phyloP scores from a whole-genome alignment of 2,888 invertebrate species.

The Nematopogon swammerdamellus region DNA sequence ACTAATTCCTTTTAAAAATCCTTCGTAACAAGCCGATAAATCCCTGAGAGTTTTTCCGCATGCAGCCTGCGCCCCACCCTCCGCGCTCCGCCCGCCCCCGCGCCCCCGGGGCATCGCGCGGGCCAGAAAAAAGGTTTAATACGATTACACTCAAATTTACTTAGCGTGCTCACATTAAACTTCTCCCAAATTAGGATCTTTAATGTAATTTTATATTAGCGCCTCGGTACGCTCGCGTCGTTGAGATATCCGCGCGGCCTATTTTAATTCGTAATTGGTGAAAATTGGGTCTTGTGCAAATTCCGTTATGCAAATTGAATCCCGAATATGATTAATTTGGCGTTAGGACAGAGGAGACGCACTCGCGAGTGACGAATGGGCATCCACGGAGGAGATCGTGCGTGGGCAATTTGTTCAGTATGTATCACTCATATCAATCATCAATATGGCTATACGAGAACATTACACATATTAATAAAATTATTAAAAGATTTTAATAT shows the following conservation, averaged over 20 bases:
- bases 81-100: constrained; percentile 18
- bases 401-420: no score
- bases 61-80: background rate
- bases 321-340: constrained; percentile 31
- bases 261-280: constrained; percentile 43
- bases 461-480: no score
- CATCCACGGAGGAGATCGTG: no score
- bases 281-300: constrained; percentile 39
- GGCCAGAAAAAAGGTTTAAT: constrained; percentile 43
- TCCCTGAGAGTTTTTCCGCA: constrained; percentile 38
- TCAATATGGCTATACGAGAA: no score
- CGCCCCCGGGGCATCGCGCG: constrained; percentile 17
- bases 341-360: constrained; percentile 22
- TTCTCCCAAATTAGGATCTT: constrained; percentile 40
- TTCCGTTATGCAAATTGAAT: constrained; percentile 38
- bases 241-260: constrained; percentile 10
- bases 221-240: constrained; percentile 16
- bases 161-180: constrained; percentile 52
- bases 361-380: no score
- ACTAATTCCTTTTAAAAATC: constrained; percentile 44
- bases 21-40: constrained; percentile 56
- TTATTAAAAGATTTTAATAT: no score
- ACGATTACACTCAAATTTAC: constrained; percentile 57
- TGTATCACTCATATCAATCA: no score
- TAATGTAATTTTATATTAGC: constrained; percentile 46